Percentiles rank a stretch among this genome's conserved stretches.
These are phyloP conservation scores for Paracanthobrama guichenoti DNA, from an alignment of 2,113 vertebrate species.

Conservation along the genomic window DNA sequence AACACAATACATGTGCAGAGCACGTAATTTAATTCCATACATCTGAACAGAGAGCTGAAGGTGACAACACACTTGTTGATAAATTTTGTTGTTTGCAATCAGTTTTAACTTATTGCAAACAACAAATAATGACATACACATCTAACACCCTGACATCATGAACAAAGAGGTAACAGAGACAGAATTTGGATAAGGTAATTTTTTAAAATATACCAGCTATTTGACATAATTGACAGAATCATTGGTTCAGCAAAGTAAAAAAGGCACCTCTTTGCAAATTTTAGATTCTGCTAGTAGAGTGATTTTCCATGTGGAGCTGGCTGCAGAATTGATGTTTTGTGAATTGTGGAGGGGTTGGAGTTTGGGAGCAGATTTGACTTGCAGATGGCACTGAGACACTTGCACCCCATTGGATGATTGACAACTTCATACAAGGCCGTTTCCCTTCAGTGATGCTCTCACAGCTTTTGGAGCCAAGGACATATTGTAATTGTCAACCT, in stretches of 20 bases:
- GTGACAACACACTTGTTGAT: conserved; percentile 38
- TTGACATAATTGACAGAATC: neutral
- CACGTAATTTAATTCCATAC: conserved; percentile 35
- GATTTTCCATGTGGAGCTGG: conserved; percentile 28
- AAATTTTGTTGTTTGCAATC: neutral
- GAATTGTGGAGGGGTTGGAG: conserved; percentile 47
- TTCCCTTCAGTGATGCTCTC: conserved; percentile 25
- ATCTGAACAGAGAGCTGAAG: conserved; percentile 37
- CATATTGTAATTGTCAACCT: neutral
- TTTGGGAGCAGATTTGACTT: conserved; percentile 44
- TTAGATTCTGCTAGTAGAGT: conserved; percentile 19
- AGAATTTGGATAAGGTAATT: neutral
- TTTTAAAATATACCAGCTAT: conserved; percentile 13
- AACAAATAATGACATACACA: no score
- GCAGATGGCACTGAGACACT: conserved; percentile 40
- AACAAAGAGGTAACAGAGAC: neutral
- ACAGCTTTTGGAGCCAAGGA: neutral
- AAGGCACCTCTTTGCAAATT: conserved; percentile 30
- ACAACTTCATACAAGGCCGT: conserved; percentile 41
- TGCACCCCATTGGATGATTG: conserved; percentile 41
- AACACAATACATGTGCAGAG: neutral
- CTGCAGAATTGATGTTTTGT: conserved; percentile 49
- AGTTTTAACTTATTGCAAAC: conserved; percentile 19
- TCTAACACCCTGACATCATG: conserved; percentile 8
- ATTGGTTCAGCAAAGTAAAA: neutral